A percentile compares a stretch with the other conserved stretches of the same genome.
Evolutionary conservation across 2,797 vertebrate genomes (phyloP).

Genomic region (Strix occidentalis): DNA sequence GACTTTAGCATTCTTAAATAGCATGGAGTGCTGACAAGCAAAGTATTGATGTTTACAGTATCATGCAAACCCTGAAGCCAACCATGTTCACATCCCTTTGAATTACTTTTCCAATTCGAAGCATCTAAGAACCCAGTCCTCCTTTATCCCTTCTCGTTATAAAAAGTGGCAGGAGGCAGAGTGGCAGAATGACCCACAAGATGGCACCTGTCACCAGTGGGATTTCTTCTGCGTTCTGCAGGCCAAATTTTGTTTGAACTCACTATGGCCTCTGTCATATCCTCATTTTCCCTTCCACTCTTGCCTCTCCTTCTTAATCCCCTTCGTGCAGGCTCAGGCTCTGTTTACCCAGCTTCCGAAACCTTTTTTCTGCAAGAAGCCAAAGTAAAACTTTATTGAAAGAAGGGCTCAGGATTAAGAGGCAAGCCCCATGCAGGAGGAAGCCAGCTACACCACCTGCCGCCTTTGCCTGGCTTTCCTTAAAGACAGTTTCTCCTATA

Average conservation of each 20-base stretch:
- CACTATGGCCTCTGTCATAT: constrained; percentile 92
- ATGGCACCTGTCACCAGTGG: constrained; percentile 98
- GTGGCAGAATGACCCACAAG: constrained; percentile 97
- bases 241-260: constrained; percentile 99
- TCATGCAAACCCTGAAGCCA: constrained; percentile 66
- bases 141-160: constrained; percentile 85
- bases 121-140: constrained; percentile 68
- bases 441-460: background rate
- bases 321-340: constrained; percentile 60
- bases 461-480: background rate
- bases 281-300: constrained; percentile 94
- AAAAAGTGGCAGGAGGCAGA: constrained; percentile 98
- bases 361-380: constrained; percentile 67
- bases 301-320: constrained; percentile 79
- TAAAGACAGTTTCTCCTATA: constrained; percentile 4
- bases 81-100: constrained; percentile 72
- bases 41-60: constrained; percentile 63
- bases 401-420: constrained; percentile 64
- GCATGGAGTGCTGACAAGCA: constrained; percentile 46
- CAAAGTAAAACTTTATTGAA: constrained; percentile 75
- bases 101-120: constrained; percentile 75
- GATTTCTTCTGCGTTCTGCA: constrained; percentile 92
- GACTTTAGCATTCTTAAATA: constrained; percentile 62
- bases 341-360: constrained; percentile 67
- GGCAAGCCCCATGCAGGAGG: background rate